Base-by-base conservation (phyloP, 2,797 vertebrate species). In the Sebastes paucispinis region DNA sequence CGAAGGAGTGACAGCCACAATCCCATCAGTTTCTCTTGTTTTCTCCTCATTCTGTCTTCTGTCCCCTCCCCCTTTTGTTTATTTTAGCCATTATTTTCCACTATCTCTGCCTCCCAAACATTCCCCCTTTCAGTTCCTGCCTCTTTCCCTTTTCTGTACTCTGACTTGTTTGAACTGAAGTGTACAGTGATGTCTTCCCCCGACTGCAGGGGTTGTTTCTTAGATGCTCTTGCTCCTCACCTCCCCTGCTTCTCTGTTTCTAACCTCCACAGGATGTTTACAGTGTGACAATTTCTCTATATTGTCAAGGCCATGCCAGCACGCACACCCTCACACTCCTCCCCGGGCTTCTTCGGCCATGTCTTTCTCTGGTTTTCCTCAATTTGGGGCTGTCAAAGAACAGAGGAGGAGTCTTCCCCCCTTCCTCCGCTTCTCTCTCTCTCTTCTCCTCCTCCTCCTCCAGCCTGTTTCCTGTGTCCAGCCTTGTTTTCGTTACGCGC, bases 381-480 rank as follows among this genome's bases (percentile, higher is more conserved):
- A 87, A 90, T 89, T 90, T 89, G 74, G 80, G 81, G 70, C 84
- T 91, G 87, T 93, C 90, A 89, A 90, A 84, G 85, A 87, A 84
- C 83, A 93, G 91, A 93, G 91, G 94, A 92, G 94, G 91, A 93
- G 92, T 91, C 89, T 80, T 36, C 7, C 55, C 55, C 64, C 72
- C 91, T 81, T 81, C 87, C 86, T 82, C 85, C 63, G 10, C 83
- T 79, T 83, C 79, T 83, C 68, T 82, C 66, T 79, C 54, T 55
- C 54, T 55, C 52, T 55, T 82, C 66, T 79, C 6, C 54, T 57
- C 57, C 64, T 55, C 88, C 90, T 90, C 91, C 93, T 89, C 77
- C 82, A 80, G 80, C 77, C 91, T 81, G 82, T 79, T 93, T 93
- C 92, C 91, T 92, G 91, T 89, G 88, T 92, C 91, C 73, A 82